Evolutionary conservation across 2,113 vertebrate species (phyloP).

Genomic region (Gambusia affinis): DNA sequence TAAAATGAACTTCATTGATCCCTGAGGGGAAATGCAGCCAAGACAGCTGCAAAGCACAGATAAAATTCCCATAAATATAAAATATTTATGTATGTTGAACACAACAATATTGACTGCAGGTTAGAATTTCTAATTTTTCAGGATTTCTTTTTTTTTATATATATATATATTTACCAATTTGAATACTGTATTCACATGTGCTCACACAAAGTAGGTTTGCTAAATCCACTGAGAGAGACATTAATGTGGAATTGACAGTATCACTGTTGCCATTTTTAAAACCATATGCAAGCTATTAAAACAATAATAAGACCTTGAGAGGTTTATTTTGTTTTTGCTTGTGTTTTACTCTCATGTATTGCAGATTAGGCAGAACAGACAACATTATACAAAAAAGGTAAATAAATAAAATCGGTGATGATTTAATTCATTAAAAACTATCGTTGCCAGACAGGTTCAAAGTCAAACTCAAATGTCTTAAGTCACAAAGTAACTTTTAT

Average conservation of each 20-base stretch:
- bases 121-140: not conserved
- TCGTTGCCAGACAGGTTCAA: too few species aligned
- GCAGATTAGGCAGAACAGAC: too few species aligned
- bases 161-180: slow-evolving; percentile 29
- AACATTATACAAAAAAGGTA: too few species aligned
- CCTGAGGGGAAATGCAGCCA: slow-evolving; percentile 41
- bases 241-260: not conserved
- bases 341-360: not conserved
- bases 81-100: slow-evolving; percentile 44
- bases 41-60: slow-evolving; percentile 59
- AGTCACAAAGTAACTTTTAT: not conserved
- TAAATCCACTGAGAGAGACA: not conserved
- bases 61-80: slow-evolving; percentile 55
- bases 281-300: not conserved
- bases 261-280: not conserved
- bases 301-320: not conserved
- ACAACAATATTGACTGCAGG: slow-evolving; percentile 18
- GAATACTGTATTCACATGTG: slow-evolving; percentile 11
- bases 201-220: slow-evolving; percentile 10
- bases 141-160: slow-evolving; percentile 11
- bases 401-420: too few species aligned
- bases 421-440: too few species aligned
- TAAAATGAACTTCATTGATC: slow-evolving; percentile 59
- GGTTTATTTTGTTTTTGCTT: not conserved
- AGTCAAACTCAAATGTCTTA: not conserved